phyloP scores from a whole-genome alignment of 2,888 invertebrate genomes.

The Oscheius sp. region DNA sequence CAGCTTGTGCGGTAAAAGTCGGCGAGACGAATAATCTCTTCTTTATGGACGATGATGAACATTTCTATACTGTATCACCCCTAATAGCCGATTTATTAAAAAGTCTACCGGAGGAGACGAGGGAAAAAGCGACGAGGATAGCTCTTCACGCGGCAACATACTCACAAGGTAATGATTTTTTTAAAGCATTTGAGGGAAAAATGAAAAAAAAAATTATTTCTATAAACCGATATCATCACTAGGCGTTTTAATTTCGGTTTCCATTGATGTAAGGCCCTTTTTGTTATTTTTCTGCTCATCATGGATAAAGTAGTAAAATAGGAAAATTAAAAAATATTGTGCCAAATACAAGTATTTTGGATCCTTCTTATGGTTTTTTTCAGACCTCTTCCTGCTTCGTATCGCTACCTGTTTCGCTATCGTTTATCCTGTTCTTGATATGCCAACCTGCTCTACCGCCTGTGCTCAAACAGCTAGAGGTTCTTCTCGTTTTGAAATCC shows the following conservation, averaged over 20 bases:
- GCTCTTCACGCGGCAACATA: slow-evolving; percentile 9
- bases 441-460: slow-evolving; percentile 4
- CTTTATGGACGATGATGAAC: slow-evolving; percentile 47
- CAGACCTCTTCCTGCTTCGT: slow-evolving; percentile 47
- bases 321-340: no score
- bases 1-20: slow-evolving; percentile 31
- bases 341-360: no score
- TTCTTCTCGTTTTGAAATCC: slow-evolving; percentile 12
- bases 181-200: background rate
- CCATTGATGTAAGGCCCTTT: no score
- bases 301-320: no score
- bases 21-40: slow-evolving; percentile 32
- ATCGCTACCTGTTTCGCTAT: slow-evolving; percentile 44
- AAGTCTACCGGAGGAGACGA: background rate
- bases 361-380: background rate
- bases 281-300: no score
- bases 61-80: slow-evolving; percentile 42
- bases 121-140: slow-evolving; percentile 3
- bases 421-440: background rate
- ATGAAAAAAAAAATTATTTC: no score
- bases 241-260: no score
- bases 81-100: slow-evolving; percentile 29
- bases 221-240: no score
- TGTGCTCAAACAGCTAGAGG: slow-evolving; percentile 19
- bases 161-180: slow-evolving; percentile 17